Percentiles rank a stretch among this genome's conserved stretches.
Evolutionary conservation across 2,797 vertebrate genomes (phyloP).

Genomic region (Phaenicophaeus curvirostris): DNA sequence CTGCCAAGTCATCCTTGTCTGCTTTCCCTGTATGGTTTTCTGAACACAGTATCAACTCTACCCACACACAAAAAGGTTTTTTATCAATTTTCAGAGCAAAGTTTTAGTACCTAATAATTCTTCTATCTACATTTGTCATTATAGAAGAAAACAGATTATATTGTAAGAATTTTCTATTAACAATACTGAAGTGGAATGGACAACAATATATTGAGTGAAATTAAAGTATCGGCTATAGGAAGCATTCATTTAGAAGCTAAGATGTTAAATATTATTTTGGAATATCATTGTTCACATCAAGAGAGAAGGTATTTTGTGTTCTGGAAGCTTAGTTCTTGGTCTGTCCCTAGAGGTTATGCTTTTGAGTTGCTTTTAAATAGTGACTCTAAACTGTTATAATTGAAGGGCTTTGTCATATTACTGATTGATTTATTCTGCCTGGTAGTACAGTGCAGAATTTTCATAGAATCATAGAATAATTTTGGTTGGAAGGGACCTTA

Average conservation of each 20-base stretch:
- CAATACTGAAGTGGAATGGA: background rate
- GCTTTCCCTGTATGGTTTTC: background rate
- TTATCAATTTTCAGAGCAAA: background rate
- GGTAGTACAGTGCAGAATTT: background rate
- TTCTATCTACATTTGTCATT: background rate
- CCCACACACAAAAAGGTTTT: background rate
- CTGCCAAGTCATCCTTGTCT: background rate
- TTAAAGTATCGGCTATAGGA: background rate
- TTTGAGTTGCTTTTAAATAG: background rate
- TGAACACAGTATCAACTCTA: background rate
- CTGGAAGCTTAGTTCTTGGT: background rate
- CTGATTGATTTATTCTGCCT: background rate
- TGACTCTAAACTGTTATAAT: background rate
- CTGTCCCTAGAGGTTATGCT: background rate
- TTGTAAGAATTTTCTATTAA: background rate
- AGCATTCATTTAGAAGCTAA: background rate
- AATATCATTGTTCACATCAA: background rate
- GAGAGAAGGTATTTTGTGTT: background rate
- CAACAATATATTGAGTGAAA: background rate
- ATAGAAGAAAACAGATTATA: background rate
- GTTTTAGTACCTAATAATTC: background rate
- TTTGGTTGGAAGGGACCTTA: too few relatives aligned
- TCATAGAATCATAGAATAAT: too few relatives aligned
- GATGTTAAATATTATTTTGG: background rate
- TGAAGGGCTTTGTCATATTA: background rate